These are phyloP conservation scores for Tipula confusa DNA, from an alignment of 2,888 invertebrate species.

Conservation along the genomic window DNA sequence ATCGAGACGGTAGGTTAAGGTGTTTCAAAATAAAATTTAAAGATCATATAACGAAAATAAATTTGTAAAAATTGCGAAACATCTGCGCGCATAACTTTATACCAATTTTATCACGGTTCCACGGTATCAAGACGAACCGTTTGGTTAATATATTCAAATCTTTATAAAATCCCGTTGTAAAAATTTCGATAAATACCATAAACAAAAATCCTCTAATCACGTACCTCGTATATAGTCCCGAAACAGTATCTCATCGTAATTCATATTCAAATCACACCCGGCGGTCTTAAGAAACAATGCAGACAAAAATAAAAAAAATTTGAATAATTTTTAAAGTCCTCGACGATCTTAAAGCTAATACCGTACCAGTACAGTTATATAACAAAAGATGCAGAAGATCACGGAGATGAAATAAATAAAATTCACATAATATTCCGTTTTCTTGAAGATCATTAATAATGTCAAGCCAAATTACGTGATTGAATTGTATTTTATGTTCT, in stretches of 20 bases:
- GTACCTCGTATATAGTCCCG: neutral
- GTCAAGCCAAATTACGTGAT: slow-evolving; percentile 16
- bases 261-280: neutral
- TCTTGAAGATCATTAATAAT: slow-evolving; percentile 25
- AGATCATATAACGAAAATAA: no score
- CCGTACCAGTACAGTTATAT: neutral
- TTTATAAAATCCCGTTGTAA: neutral
- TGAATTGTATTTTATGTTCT: neutral
- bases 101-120: neutral
- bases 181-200: neutral
- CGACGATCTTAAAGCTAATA: neutral
- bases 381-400: neutral
- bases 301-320: neutral
- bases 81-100: no score
- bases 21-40: no score
- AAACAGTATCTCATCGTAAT: neutral
- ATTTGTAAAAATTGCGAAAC: no score
- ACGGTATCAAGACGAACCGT: neutral
- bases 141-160: neutral
- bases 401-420: neutral
- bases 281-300: neutral
- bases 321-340: neutral
- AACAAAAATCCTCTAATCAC: neutral
- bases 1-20: no score
- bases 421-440: neutral